phyloP scores from a whole-genome alignment of 2,113 vertebrate species.

The Aplodontia rufa region DNA sequence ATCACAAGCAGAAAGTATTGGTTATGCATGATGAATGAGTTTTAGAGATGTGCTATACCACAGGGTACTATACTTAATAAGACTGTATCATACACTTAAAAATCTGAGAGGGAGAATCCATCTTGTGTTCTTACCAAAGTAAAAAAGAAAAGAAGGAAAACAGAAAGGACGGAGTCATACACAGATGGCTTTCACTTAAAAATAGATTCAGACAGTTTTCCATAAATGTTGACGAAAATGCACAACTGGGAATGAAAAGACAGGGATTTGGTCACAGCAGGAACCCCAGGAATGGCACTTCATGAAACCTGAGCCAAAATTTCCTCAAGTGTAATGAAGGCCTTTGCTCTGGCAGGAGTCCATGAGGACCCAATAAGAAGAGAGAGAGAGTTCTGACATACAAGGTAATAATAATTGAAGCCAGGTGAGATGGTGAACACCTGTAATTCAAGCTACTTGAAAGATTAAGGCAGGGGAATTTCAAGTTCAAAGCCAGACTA shows the following conservation, averaged over 20 bases:
- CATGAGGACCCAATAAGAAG: not conserved
- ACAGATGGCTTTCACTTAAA: not conserved
- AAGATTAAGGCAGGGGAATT: too few species aligned
- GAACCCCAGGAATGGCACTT: not conserved
- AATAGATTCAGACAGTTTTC: not conserved
- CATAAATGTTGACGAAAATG: not conserved
- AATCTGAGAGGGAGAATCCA: not conserved
- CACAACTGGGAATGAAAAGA: not conserved
- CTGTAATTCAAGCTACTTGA: too few species aligned
- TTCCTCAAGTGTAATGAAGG: not conserved
- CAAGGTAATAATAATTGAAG: not conserved
- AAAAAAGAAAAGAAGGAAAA: not conserved
- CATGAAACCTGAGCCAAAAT: not conserved
- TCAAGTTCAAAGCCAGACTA: too few species aligned
- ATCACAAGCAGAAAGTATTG: too few species aligned
- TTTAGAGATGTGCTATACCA: not conserved
- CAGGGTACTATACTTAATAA: too few species aligned
- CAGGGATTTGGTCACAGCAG: too few species aligned
- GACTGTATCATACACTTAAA: not conserved
- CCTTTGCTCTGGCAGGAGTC: not conserved
- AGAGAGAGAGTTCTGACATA: not conserved
- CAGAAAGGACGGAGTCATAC: not conserved
- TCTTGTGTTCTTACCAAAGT: not conserved
- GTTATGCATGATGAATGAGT: not conserved
- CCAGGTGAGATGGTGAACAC: too few species aligned